A percentile compares a stretch with the other conserved stretches of the same genome.
Evolutionary conservation across 2,797 vertebrate species (phyloP).

Genomic region (Rhabdophis nuchalis): DNA sequence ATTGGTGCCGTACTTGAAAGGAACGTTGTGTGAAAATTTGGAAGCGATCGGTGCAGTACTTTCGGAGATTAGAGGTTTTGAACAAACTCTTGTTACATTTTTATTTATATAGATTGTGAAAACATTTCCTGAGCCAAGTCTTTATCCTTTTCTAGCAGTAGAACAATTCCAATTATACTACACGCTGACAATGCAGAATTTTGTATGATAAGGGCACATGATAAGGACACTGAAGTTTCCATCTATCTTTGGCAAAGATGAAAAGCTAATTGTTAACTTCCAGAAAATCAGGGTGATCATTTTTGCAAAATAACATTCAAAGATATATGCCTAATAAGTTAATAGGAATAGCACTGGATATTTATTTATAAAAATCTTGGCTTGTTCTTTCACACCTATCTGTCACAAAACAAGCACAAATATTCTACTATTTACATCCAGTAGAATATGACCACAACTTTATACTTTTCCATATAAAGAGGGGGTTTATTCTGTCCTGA

Average conservation of each 20-base stretch:
- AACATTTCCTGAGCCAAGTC: not conserved
- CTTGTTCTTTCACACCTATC: not conserved
- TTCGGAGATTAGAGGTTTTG: too few species aligned
- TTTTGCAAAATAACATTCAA: not conserved
- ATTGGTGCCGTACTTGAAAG: too few species aligned
- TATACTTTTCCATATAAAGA: not conserved
- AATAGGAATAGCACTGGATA: not conserved
- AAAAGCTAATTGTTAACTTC: not conserved
- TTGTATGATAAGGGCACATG: not conserved
- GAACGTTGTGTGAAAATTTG: too few species aligned
- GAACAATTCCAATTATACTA: not conserved
- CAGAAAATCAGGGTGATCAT: not conserved
- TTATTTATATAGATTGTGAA: too few species aligned
- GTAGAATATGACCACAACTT: not conserved
- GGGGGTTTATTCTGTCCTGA: not conserved
- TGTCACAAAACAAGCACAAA: not conserved
- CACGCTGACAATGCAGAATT: not conserved
- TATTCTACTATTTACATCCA: not conserved
- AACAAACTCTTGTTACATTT: too few species aligned
- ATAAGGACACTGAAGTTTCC: not conserved
- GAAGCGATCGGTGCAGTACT: too few species aligned
- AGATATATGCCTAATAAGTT: not conserved
- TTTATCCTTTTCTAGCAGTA: not conserved
- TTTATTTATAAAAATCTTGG: not conserved
- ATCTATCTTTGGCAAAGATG: not conserved